A percentile compares a stretch with the other conserved stretches of the same genome.
These are phyloP conservation scores for Forpus xanthops DNA, from an alignment of 2,797 vertebrate genomes.

Conservation along the genomic window DNA sequence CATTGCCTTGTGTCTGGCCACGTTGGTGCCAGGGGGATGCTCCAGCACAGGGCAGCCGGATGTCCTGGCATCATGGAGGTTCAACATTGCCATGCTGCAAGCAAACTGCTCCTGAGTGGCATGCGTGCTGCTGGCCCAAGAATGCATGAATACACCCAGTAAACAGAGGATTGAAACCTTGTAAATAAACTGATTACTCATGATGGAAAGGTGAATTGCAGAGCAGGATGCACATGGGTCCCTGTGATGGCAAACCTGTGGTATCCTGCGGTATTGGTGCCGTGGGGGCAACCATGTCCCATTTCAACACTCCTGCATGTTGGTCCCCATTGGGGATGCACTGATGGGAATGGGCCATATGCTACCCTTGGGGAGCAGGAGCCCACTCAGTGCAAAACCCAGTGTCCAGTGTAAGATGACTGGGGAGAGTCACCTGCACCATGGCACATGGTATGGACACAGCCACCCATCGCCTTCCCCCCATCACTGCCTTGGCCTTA, in stretches of 20 bases:
- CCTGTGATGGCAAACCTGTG: fast-evolving
- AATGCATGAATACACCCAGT: background rate
- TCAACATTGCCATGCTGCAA: fast-evolving
- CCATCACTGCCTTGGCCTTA: background rate
- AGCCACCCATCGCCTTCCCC: background rate
- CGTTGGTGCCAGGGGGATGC: background rate
- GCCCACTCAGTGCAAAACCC: background rate
- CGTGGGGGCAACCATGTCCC: fast-evolving
- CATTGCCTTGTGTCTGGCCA: fast-evolving
- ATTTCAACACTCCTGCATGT: fast-evolving
- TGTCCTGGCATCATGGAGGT: fast-evolving
- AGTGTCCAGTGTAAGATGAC: background rate
- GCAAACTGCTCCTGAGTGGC: fast-evolving
- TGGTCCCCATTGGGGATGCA: fast-evolving
- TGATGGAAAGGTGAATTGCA: background rate
- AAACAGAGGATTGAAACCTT: background rate
- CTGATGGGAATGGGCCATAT: fast-evolving
- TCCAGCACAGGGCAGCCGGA: fast-evolving
- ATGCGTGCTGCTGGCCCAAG: background rate
- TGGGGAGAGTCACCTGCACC: background rate
- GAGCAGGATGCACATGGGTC: fast-evolving
- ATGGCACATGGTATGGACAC: background rate
- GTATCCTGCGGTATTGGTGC: background rate
- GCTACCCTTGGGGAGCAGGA: conserved; percentile 11
- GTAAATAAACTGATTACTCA: background rate